Base-by-base conservation (phyloP, 2,888 invertebrate species). In the Tipula unca region DNA sequence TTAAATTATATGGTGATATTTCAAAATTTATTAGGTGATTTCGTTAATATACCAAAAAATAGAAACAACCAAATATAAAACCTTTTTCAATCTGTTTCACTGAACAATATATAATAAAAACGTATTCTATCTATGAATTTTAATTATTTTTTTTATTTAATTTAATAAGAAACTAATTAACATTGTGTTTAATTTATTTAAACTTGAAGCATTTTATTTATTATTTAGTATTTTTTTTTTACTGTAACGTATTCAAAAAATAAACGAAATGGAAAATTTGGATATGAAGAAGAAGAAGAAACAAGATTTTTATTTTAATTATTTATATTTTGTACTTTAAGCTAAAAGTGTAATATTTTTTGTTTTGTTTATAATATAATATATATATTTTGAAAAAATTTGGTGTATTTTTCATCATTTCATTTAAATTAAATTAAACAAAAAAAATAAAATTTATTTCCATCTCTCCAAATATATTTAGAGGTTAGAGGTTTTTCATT, bases 131-230 rank as follows among this genome's bases (percentile, higher is more conserved):
- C 69, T 69, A 69, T 25, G 69, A 69, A 69, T 69, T 69, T 25
- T 13, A 6, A 69, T 69, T 69, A 3, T 25, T 25, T 69, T 69
- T 69, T 25, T 6, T 48, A 48, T 48, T 48, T 48, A n/a, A 48
- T 48, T 48, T 48, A 25, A 69, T 69, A 69, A 69, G 69, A 69
- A 69, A 69, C 69, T 69, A 69, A 69, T 69, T 69, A 69, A 69
- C 69, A 69, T 69, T 69, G 69, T 69, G 69, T 69, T 69, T 69
- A 69, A 69, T 69, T 69, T 69, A 69, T 69, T 69, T 69, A 69
- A 69, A 69, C 69, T 69, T 69, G 69, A 69, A 69, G 69, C 69
- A 69, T 69, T 69, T 69, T 69, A 25, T 69, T 69, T 25, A 69
- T 69, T 69, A 10, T 69, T 25, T 10, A 25, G 6, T 48, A n/a